Percentiles rank a stretch among this genome's conserved stretches.
Evolutionary conservation across 1,140 invertebrate species (phyloP).

Genomic region (Drosophila pectinifera): DNA sequence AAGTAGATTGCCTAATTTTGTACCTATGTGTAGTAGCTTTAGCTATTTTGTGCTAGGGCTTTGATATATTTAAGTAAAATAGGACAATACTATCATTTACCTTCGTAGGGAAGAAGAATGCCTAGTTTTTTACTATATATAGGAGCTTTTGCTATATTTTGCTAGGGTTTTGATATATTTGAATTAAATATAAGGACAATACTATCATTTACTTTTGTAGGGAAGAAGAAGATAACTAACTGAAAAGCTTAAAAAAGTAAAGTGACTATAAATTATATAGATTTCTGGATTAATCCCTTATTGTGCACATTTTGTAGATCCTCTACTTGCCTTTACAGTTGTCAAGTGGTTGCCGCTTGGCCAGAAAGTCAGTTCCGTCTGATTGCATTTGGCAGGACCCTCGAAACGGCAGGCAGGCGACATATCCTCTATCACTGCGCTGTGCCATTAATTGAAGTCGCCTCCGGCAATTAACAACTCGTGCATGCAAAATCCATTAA

Average conservation of each 20-base stretch:
- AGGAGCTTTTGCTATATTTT: too few relatives aligned
- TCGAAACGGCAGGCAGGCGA: slow-evolving; percentile 24
- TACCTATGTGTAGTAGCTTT: background rate
- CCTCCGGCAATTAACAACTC: slow-evolving; percentile 76
- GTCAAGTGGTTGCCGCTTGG: slow-evolving; percentile 12
- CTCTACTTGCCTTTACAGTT: slow-evolving; percentile 1
- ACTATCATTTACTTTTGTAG: too few relatives aligned
- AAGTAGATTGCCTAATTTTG: background rate
- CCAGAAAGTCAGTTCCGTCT: slow-evolving; percentile 41
- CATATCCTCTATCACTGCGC: slow-evolving; percentile 58
- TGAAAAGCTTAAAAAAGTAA: too few relatives aligned
- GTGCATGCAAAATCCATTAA: slow-evolving; percentile 82
- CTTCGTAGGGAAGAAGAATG: too few relatives aligned
- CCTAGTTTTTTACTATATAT: too few relatives aligned
- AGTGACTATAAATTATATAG: background rate
- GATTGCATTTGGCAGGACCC: slow-evolving; percentile 48
- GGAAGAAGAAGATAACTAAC: too few relatives aligned
- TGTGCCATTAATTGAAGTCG: slow-evolving; percentile 50
- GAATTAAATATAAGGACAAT: too few relatives aligned
- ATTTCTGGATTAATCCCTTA: background rate
- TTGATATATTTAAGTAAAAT: background rate
- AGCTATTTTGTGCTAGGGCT: too few relatives aligned
- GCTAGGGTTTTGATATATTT: too few relatives aligned
- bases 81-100: too few relatives aligned
- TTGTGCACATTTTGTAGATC: background rate